Evolutionary conservation across 1,140 invertebrate species (phyloP).

Genomic region (Zaprionus inermis): DNA sequence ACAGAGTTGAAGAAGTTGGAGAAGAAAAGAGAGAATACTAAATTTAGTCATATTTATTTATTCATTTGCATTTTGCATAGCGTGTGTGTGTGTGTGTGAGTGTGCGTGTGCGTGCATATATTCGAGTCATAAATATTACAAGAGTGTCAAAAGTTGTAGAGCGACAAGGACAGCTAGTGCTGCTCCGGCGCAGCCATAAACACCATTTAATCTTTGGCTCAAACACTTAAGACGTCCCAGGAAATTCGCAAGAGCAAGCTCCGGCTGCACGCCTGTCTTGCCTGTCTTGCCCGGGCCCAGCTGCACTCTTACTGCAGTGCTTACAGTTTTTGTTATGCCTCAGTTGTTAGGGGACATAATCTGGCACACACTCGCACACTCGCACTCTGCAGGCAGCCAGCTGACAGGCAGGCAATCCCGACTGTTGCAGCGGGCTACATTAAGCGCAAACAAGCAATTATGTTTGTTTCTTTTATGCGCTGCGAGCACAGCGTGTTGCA

Average conservation of each 20-base stretch:
- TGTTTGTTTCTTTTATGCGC: slow-evolving; percentile 51
- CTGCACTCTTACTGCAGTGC: slow-evolving; percentile 42
- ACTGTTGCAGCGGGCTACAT: slow-evolving; percentile 61
- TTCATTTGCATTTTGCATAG: slow-evolving; percentile 26
- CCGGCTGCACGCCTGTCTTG: slow-evolving; percentile 15
- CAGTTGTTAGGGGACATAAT: slow-evolving; percentile 53
- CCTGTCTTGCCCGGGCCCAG: slow-evolving; percentile 14
- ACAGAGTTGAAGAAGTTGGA: background rate
- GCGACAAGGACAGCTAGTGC: slow-evolving; percentile 37
- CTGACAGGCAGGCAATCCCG: slow-evolving; percentile 30
- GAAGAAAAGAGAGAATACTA: background rate
- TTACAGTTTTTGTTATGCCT: slow-evolving; percentile 64
- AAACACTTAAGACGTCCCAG: slow-evolving; percentile 68
- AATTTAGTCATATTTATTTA: slow-evolving; percentile 24
- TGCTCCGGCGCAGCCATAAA: slow-evolving; percentile 67
- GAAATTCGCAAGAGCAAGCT: slow-evolving; percentile 9
- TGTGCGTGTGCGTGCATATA: slow-evolving; percentile 13
- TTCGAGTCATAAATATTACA: slow-evolving; percentile 65
- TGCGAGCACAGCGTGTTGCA: slow-evolving; percentile 1
- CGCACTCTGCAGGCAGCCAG: background rate
- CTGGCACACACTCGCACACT: slow-evolving; percentile 4
- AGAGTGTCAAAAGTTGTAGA: slow-evolving; percentile 76
- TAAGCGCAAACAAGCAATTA: slow-evolving; percentile 71
- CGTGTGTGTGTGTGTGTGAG: background rate
- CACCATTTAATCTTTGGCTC: slow-evolving; percentile 82